phyloP scores from a whole-genome alignment of 2,113 vertebrate genomes.

The Psittacara wagleri region DNA sequence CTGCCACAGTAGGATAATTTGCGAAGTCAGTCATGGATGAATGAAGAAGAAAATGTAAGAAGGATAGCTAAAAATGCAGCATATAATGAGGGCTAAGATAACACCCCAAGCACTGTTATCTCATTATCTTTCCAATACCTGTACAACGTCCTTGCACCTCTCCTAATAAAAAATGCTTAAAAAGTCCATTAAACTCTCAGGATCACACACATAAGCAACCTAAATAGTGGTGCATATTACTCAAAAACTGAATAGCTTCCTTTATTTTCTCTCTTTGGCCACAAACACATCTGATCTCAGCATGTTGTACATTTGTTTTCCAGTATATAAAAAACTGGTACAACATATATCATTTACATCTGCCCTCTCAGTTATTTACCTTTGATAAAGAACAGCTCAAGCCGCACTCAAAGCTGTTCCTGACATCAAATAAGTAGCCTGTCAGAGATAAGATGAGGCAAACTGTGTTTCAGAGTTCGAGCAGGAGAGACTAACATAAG shows the following conservation, averaged over 20 bases:
- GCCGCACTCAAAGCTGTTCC: background rate
- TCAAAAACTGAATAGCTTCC: background rate
- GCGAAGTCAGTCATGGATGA: background rate
- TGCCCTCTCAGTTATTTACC: background rate
- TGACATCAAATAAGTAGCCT: background rate
- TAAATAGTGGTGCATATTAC: background rate
- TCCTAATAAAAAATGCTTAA: background rate
- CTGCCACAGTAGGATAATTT: background rate
- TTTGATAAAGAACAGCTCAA: background rate
- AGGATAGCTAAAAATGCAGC: background rate
- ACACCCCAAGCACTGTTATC: background rate
- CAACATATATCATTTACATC: background rate
- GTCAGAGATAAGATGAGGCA: background rate
- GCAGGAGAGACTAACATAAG: background rate
- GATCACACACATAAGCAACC: background rate
- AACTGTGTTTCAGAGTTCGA: background rate
- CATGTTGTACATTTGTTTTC: background rate
- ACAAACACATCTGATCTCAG: background rate
- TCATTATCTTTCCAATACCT: background rate
- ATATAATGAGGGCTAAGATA: background rate
- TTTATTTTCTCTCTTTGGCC: background rate
- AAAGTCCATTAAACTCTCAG: background rate
- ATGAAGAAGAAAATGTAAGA: background rate
- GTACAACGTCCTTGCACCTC: background rate
- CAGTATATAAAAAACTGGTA: background rate